Evolutionary conservation across 2,888 invertebrate genomes (phyloP), one percentile per base, ranked within the genome.

Genomic region (Asteroscopus sphinx): DNA sequence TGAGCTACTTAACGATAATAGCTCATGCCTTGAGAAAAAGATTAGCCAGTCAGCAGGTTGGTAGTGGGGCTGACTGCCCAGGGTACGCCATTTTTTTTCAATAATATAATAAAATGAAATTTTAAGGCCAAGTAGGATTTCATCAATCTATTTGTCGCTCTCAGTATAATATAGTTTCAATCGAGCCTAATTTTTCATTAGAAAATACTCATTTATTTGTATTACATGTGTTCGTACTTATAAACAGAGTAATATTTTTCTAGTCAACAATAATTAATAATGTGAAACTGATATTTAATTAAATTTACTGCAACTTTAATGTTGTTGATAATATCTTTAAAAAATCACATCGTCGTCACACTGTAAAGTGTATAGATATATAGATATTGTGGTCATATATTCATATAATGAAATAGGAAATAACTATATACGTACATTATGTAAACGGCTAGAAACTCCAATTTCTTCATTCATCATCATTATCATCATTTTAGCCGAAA

Each of bases 181-280:
- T 46, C 13, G 25, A 61, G 72, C 66, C 66, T 71, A 74, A 63
- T 25, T 62, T 16, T 40, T 13, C 17, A 15, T 47, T 12, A 49
- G n/a, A 45, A 36, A 36, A 39, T 35, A 41, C 7, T 28, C 42
- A 39, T 1, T 26, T 30, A 32, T 6, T 4, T 9, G 3, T 45
- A 32, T 21, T 12, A 52, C 36, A 56, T 62, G 47, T 46, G 25
- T 64, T 40, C 42, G 77, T 76, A 75, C 75, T 75, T 77, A 77
- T 62, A 58, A 64, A 75, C 60, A 72, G 54, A 76, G 55, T 73
- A 58, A 66, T 76, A 76, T 76, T 76, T 76, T 77, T 75, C 76
- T 76, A 76, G 76, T 76, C 77, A 66, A 41, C 26, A 54, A 64
- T 64, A 44, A 56, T 65, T 15, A 66, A 56, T 45, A 25, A 55